Percentiles rank a stretch among this genome's conserved stretches.
These are phyloP conservation scores for Zapus hudsonius DNA, from an alignment of 2,113 vertebrate genomes.

Conservation along the genomic window DNA sequence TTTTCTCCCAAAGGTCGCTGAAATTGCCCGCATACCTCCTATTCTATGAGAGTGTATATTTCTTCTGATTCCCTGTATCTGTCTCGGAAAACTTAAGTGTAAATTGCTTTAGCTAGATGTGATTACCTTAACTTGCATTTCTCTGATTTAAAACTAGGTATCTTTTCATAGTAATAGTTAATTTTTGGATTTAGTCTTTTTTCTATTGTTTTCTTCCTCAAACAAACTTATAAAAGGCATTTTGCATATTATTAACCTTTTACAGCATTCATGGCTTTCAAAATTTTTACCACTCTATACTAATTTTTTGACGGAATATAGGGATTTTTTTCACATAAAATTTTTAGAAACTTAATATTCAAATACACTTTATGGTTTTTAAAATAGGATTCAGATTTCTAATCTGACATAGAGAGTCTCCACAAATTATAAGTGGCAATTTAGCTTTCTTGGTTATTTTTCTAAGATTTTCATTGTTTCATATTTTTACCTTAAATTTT, in stretches of 20 bases:
- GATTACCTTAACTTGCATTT: constrained; percentile 50
- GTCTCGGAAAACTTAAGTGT: no score
- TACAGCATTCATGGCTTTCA: not conserved
- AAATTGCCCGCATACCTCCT: no score
- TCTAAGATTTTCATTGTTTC: not conserved
- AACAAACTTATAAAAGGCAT: no score
- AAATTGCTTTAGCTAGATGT: no score
- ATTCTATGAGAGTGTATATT: no score
- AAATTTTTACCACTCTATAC: not conserved
- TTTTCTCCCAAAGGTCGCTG: no score
- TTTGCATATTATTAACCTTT: no score
- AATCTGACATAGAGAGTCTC: not conserved
- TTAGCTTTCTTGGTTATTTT: constrained; percentile 45
- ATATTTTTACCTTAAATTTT: not conserved
- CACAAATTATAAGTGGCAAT: not conserved
- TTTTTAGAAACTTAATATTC: not conserved
- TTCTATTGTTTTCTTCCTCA: no score
- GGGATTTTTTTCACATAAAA: not conserved
- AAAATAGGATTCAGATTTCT: not conserved
- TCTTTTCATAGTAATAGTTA: no score
- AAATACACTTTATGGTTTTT: constrained; percentile 1
- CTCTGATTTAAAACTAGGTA: not conserved
- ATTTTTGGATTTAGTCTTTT: no score
- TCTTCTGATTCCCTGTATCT: no score
- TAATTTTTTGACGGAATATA: not conserved